Base-by-base conservation (phyloP, 1,140 invertebrate species). In the Hirudo medicinalis region DNA sequence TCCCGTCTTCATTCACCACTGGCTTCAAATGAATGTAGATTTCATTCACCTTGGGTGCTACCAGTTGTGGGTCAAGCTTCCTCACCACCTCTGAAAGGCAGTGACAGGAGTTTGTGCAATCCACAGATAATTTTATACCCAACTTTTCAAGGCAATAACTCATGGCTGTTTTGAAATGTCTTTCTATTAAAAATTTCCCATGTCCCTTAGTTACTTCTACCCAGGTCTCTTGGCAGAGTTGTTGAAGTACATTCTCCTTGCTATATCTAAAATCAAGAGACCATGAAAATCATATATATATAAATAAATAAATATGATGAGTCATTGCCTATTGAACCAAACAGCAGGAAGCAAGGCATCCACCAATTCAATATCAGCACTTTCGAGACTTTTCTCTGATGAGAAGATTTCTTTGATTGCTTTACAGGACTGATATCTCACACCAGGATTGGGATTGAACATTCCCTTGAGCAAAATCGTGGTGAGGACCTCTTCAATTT, bases 241-340 rank as follows among this genome's bases (percentile, higher is more conserved):
- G 22, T 32, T 63, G 57, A 22, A 63, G 57, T 13, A 22, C 57
- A 63, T 11, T 63, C 11, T 22, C 57, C 11, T 25, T 63, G 20
- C 19, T 63, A 63, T 63, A 63, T 15, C 57, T 49, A 49, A 49
- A 49, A 49, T 17, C 43, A 49, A 49, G 15, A 49, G 43, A 17
- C 0, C 0, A 17, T 49, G 43, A 49, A 49, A 49, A 15, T 49
- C 40, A 13, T 9, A 49, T 49, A 49, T 17, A 13, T 5, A 49
- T 1, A 49, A 49, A 49, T 49, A 13, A 49, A 49, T 49, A 49
- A 49, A 49, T 49, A 49, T 49, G 15, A 49, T 17, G 11, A 49
- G 43, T 49, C 43, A 49, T 49, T 49, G 43, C 57, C 57, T 63
- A 32, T 63, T 63, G 29, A 63, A 63, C 22, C 57, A 63, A 63